A percentile compares a stretch with the other conserved stretches of the same genome.
Evolutionary conservation across 2,888 invertebrate genomes (phyloP).

Genomic region (Hirtodrosophila confusa): DNA sequence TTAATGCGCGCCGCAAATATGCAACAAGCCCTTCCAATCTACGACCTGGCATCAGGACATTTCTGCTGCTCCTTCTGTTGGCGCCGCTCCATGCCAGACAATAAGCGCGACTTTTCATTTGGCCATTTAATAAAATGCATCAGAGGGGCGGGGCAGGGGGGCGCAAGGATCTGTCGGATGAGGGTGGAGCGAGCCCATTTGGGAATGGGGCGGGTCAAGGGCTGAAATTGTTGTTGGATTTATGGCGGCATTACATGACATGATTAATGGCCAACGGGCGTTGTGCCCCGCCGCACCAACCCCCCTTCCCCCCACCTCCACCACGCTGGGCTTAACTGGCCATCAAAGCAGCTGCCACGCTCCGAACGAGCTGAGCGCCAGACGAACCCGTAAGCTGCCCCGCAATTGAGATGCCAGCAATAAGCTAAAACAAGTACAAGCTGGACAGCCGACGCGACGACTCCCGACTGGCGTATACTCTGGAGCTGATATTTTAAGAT

Average conservation of each 20-base stretch:
- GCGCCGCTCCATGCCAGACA: constrained; percentile 54
- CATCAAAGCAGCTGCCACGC: constrained; percentile 58
- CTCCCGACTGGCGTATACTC: too few relatives aligned
- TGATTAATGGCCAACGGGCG: constrained; percentile 72
- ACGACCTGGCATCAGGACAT: background rate
- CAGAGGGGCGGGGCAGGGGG: constrained; percentile 39
- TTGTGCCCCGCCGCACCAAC: background rate
- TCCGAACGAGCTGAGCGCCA: constrained; percentile 1
- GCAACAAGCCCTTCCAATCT: constrained; percentile 48
- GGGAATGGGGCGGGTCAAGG: background rate
- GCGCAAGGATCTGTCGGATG: background rate
- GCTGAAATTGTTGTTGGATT: constrained; percentile 79
- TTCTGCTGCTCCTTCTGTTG: constrained; percentile 5
- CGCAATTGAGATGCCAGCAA: constrained; percentile 19
- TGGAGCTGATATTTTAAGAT: too few relatives aligned
- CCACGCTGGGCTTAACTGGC: constrained; percentile 47
- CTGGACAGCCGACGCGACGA: background rate
- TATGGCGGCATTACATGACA: constrained; percentile 82
- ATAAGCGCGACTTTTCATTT: constrained; percentile 80
- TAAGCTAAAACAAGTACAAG: constrained; percentile 12
- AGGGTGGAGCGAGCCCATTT: background rate
- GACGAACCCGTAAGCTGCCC: constrained; percentile 6
- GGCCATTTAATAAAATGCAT: constrained; percentile 80
- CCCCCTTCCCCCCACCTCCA: too few relatives aligned
- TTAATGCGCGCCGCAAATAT: constrained; percentile 78